A percentile compares a stretch with the other conserved stretches of the same genome.
Conservation (phyloP, 2,888 invertebrate genomes). For the Labia minor region DNA sequence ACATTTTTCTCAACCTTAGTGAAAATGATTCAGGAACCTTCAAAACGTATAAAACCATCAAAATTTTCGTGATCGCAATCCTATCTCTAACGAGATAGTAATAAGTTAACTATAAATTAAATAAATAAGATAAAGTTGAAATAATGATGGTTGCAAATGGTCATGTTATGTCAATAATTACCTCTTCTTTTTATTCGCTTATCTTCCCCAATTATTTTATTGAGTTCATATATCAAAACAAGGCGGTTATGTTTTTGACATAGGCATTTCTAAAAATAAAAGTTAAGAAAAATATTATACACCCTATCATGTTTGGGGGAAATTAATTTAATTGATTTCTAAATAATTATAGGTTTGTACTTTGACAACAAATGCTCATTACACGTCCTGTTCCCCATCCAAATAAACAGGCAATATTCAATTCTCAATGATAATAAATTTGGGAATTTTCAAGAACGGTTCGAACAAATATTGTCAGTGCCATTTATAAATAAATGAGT, state of each 20-base stretch:
- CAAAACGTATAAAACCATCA: no score
- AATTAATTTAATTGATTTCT: slow-evolving; percentile 5
- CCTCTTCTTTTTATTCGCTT: background rate
- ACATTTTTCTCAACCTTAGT: no score
- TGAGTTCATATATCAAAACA: background rate
- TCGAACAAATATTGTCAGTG: background rate
- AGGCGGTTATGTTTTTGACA: background rate
- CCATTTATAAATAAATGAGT: background rate
- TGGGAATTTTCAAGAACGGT: background rate
- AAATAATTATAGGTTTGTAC: slow-evolving; percentile 13
- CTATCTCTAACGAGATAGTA: no score
- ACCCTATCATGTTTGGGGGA: background rate
- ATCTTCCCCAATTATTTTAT: background rate
- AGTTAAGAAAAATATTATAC: background rate
- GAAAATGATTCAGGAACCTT: no score
- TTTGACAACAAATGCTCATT: background rate
- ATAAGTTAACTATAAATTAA: no score
- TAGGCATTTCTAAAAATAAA: background rate
- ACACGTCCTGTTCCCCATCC: background rate
- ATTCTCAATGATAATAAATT: background rate
- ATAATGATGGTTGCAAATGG: no score
- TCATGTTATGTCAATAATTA: background rate
- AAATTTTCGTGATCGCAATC: no score
- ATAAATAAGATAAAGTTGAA: no score
- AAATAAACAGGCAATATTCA: background rate